Conservation (phyloP, 2,113 vertebrate genomes). For the Notechis scutatus region DNA sequence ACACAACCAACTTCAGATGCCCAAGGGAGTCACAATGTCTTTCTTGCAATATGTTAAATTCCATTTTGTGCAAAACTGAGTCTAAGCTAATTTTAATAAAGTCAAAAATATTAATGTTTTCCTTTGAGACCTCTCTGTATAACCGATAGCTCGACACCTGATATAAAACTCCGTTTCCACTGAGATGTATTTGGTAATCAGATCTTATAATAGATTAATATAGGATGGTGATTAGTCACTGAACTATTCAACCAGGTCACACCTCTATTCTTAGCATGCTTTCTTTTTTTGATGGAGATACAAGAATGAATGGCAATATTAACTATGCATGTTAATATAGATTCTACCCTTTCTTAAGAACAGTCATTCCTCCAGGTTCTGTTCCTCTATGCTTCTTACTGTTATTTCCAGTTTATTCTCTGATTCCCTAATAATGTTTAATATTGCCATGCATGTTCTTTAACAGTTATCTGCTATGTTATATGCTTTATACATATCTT, state of each 20-base stretch:
- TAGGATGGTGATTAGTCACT: background rate
- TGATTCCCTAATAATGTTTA: constrained; percentile 71
- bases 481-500: constrained; percentile 81
- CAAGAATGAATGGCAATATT: background rate
- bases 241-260: background rate
- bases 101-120: background rate
- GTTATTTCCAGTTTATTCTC: constrained; percentile 45
- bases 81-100: background rate
- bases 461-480: constrained; percentile 81
- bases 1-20: background rate
- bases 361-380: constrained; percentile 24
- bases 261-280: background rate
- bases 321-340: background rate
- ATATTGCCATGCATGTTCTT: constrained; percentile 72
- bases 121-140: background rate
- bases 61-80: background rate
- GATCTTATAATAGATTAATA: background rate
- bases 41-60: background rate
- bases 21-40: background rate
- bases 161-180: background rate
- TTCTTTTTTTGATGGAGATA: rapidly evolving
- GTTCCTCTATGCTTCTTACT: background rate
- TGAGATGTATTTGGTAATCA: background rate
- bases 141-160: background rate
- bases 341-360: background rate